Evolutionary conservation across 2,888 invertebrate genomes (phyloP).

Genomic region (Herminia tarsipennalis): DNA sequence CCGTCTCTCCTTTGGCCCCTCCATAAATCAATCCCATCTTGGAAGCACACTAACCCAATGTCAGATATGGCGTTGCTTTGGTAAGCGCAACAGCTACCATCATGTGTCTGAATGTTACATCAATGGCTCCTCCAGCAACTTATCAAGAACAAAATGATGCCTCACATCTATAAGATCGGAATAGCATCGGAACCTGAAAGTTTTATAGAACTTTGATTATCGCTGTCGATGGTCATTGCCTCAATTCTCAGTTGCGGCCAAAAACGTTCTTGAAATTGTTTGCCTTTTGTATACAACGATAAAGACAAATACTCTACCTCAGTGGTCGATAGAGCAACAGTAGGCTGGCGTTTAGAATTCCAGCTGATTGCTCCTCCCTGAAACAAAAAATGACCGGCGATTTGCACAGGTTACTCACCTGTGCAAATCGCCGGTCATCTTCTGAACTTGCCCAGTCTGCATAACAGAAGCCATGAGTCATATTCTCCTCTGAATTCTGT

Average conservation of each 20-base stretch:
- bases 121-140: slow-evolving; percentile 4
- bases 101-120: slow-evolving; percentile 18
- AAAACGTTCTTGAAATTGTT: slow-evolving; percentile 12
- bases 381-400: slow-evolving; percentile 37
- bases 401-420: too few relatives aligned
- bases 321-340: slow-evolving; percentile 8
- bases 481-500: slow-evolving; percentile 14
- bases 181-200: slow-evolving; percentile 18
- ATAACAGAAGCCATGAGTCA: slow-evolving; percentile 22
- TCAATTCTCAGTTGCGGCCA: slow-evolving; percentile 1
- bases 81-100: slow-evolving; percentile 27
- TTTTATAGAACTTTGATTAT: slow-evolving; percentile 35
- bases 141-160: too few relatives aligned
- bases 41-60: slow-evolving; percentile 17
- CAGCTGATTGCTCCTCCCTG: too few relatives aligned
- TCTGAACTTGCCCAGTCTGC: slow-evolving; percentile 37
- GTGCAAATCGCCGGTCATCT: slow-evolving; percentile 26
- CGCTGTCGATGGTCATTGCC: slow-evolving; percentile 18
- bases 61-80: slow-evolving; percentile 25
- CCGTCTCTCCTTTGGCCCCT: too few relatives aligned
- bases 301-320: slow-evolving; percentile 30
- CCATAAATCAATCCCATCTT: slow-evolving; percentile 20
- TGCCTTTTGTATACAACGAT: slow-evolving; percentile 28
- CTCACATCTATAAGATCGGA: too few relatives aligned
- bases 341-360: slow-evolving; percentile 33